These are phyloP conservation scores for Formicarius rufipectus DNA, from an alignment of 2,113 vertebrate species.

Conservation along the genomic window DNA sequence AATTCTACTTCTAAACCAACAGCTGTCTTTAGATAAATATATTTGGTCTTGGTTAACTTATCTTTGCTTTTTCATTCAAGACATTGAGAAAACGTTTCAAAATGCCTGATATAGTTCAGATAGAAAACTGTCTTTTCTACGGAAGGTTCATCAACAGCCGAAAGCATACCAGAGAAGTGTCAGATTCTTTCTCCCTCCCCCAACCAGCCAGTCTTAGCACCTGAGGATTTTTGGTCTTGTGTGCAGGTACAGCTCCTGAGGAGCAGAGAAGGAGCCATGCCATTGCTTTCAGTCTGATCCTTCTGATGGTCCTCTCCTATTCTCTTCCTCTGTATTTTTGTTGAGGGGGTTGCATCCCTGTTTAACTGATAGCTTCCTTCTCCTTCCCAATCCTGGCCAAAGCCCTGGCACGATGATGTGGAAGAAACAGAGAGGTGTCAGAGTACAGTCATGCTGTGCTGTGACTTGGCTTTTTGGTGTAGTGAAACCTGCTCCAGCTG, in stretches of 20 bases:
- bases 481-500: not conserved
- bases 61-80: not conserved
- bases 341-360: not conserved
- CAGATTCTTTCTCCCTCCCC: not conserved
- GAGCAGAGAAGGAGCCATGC: not conserved
- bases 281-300: not conserved
- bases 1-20: not conserved
- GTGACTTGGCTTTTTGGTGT: not conserved
- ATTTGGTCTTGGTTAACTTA: not conserved
- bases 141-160: not conserved
- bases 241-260: not conserved
- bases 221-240: not conserved
- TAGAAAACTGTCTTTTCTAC: not conserved
- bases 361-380: not conserved
- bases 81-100: not conserved
- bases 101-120: not conserved
- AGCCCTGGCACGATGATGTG: fast-evolving
- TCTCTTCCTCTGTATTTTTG: not conserved
- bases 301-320: not conserved
- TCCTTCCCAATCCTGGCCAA: not conserved
- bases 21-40: not conserved
- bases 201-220: not conserved
- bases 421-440: not conserved
- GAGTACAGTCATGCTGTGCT: fast-evolving
- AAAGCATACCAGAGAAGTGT: not conserved